Conservation (phyloP, 2,797 vertebrate species). For the Falco concolor region DNA sequence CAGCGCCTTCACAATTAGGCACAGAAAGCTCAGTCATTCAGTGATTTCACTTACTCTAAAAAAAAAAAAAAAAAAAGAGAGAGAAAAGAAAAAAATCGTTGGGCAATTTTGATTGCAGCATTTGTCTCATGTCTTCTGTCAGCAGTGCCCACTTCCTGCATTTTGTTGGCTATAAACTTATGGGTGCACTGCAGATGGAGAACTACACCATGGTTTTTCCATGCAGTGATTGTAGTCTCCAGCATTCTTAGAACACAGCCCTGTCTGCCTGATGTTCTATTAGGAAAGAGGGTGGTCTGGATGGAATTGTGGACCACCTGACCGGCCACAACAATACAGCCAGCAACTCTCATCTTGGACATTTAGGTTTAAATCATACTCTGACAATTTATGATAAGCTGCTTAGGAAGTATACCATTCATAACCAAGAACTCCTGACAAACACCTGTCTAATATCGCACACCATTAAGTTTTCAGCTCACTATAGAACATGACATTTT, state of each 20-base stretch:
- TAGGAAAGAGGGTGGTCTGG: not conserved
- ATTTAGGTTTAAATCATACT: not conserved
- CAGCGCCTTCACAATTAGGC: conserved; percentile 13
- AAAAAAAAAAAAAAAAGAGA: not conserved
- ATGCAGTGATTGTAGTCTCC: not conserved
- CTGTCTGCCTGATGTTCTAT: not conserved
- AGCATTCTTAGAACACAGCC: not conserved
- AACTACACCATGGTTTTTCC: not conserved
- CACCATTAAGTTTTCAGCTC: not conserved
- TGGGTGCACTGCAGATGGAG: rapidly evolving
- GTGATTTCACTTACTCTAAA: not conserved
- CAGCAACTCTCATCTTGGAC: not conserved
- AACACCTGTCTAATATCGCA: not conserved
- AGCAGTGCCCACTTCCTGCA: not conserved
- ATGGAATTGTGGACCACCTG: not conserved
- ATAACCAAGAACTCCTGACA: not conserved
- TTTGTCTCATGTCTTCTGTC: not conserved
- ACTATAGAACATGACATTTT: rapidly evolving
- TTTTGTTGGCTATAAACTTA: not conserved
- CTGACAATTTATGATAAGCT: rapidly evolving
- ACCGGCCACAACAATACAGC: not conserved
- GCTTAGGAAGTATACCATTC: not conserved
- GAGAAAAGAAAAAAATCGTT: not conserved
- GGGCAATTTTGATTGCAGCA: not conserved
- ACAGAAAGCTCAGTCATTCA: not conserved